A percentile compares a stretch with the other conserved stretches of the same genome.
phyloP scores from a whole-genome alignment of 2,888 invertebrate species.

The Rhorus exstirpatorius region DNA sequence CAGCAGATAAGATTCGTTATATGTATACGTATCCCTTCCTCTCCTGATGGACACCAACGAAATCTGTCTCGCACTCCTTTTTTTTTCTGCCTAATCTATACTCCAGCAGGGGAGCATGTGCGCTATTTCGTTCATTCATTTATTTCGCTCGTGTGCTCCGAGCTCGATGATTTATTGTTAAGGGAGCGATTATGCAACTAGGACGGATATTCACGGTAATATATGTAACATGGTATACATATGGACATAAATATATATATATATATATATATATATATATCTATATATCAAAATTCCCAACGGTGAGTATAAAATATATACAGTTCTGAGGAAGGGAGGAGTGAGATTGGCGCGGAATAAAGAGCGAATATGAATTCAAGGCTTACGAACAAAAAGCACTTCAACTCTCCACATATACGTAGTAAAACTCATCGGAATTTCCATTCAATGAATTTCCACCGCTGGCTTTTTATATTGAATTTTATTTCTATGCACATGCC shows the following conservation, averaged over 20 bases:
- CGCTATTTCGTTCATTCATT: slow-evolving; percentile 65
- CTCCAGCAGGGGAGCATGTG: slow-evolving; percentile 33
- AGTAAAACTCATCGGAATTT: slow-evolving; percentile 61
- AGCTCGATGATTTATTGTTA: slow-evolving; percentile 61
- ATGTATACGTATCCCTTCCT: slow-evolving; percentile 27
- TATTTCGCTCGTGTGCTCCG: slow-evolving; percentile 34
- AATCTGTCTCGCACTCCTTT: slow-evolving; percentile 19
- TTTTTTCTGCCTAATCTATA: slow-evolving; percentile 13
- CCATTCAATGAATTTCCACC: slow-evolving; percentile 55
- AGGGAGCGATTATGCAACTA: slow-evolving; percentile 54
- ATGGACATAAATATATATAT: neutral
- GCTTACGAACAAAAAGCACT: slow-evolving; percentile 62
- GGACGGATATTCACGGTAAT: slow-evolving; percentile 40
- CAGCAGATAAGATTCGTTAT: slow-evolving; percentile 41
- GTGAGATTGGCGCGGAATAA: slow-evolving; percentile 54
- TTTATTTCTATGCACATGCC: slow-evolving; percentile 51
- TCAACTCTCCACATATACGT: slow-evolving; percentile 38
- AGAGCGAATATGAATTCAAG: slow-evolving; percentile 60
- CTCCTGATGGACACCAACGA: slow-evolving; percentile 19
- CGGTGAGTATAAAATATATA: no score
- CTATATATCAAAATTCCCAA: slow-evolving; percentile 30
- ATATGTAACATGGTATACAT: slow-evolving; percentile 7
- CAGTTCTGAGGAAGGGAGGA: neutral
- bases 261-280: no score
- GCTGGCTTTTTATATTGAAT: slow-evolving; percentile 42